Evolutionary conservation across 2,888 invertebrate genomes (phyloP).

Genomic region (Brenthis ino): DNA sequence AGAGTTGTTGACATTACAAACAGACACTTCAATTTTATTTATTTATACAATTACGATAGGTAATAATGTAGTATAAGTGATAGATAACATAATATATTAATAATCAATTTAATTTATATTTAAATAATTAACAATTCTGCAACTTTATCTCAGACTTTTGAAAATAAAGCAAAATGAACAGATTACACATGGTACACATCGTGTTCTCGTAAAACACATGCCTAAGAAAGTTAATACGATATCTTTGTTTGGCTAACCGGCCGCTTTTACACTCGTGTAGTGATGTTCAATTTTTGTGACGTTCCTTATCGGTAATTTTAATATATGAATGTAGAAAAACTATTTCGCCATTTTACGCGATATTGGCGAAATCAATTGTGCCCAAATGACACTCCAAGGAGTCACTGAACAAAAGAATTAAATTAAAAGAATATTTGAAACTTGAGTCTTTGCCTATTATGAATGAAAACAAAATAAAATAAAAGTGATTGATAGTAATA

Average conservation of each 20-base stretch:
- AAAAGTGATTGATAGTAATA: too few relatives aligned
- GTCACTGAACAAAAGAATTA: too few relatives aligned
- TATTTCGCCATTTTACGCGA: too few relatives aligned
- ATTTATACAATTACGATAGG: too few relatives aligned
- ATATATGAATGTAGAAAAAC: neutral
- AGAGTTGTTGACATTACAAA: too few relatives aligned
- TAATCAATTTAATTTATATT: constrained; percentile 1
- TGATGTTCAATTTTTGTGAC: constrained; percentile 21
- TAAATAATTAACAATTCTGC: constrained; percentile 6
- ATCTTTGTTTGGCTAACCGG: constrained; percentile 46
- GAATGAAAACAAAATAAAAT: too few relatives aligned
- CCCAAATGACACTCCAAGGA: too few relatives aligned
- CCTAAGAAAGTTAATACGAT: constrained; percentile 48
- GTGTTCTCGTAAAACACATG: constrained; percentile 38
- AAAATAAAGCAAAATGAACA: constrained; percentile 28
- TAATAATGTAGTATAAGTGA: too few relatives aligned
- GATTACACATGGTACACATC: constrained; percentile 31
- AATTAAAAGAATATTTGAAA: too few relatives aligned
- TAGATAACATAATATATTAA: neutral
- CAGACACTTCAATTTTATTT: too few relatives aligned
- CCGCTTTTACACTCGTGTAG: constrained; percentile 41
- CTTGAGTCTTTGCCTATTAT: too few relatives aligned
- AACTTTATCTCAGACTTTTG: constrained; percentile 10
- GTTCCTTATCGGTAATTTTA: constrained; percentile 16
- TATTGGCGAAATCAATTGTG: too few relatives aligned